phyloP scores from a whole-genome alignment of 2,797 vertebrate species.

The Etheostoma perlongum region DNA sequence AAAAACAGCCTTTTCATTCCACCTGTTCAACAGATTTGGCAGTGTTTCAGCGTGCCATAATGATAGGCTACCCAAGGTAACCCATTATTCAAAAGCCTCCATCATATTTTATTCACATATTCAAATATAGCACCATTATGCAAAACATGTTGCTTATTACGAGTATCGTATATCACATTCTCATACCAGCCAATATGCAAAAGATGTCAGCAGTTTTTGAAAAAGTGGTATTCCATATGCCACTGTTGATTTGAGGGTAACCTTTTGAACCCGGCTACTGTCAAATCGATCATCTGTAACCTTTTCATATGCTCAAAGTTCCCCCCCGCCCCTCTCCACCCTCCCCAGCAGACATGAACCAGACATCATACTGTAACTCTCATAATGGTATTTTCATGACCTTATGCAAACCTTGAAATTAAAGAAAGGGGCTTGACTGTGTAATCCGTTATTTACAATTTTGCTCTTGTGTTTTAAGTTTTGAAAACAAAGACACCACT shows the following conservation, averaged over 20 bases:
- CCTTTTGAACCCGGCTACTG: slow-evolving; percentile 75
- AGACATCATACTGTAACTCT: slow-evolving; percentile 45
- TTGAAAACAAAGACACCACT: no score
- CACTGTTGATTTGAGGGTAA: slow-evolving; percentile 65
- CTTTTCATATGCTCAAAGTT: slow-evolving; percentile 64
- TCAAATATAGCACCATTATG: slow-evolving; percentile 70
- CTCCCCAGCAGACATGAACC: slow-evolving; percentile 28
- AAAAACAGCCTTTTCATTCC: slow-evolving; percentile 29
- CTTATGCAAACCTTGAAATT: slow-evolving; percentile 44
- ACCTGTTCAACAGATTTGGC: slow-evolving; percentile 25
- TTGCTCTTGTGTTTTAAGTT: background rate
- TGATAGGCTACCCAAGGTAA: slow-evolving; percentile 63
- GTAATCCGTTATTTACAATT: background rate
- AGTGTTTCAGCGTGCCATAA: slow-evolving; percentile 23
- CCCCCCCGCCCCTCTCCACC: background rate
- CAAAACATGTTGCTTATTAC: slow-evolving; percentile 62
- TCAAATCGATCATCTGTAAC: slow-evolving; percentile 77
- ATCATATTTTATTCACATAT: slow-evolving; percentile 71
- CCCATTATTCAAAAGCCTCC: slow-evolving; percentile 52
- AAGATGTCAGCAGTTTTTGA: slow-evolving; percentile 56
- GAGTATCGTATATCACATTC: slow-evolving; percentile 59
- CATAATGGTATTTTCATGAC: slow-evolving; percentile 45
- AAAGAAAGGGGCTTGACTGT: slow-evolving; percentile 3
- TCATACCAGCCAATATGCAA: slow-evolving; percentile 60
- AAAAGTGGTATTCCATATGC: slow-evolving; percentile 56